Conservation (phyloP, 92 coral and sea anemone genomes). For the Ricordea florida region DNA sequence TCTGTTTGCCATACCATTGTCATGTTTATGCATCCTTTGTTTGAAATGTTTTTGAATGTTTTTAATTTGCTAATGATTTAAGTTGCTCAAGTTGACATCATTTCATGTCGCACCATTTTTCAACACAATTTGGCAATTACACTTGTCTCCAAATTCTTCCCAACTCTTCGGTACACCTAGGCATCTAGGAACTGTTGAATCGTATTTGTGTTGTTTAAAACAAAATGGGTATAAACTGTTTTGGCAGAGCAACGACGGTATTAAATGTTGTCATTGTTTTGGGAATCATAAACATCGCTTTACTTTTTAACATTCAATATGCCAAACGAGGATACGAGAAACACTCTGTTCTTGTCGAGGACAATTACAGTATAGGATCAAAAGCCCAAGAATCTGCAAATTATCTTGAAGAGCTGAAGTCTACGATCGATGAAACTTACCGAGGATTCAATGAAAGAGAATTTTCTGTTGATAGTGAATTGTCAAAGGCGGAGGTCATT, state of each 20-base stretch:
- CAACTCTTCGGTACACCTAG: too few species aligned
- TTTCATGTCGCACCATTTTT: too few species aligned
- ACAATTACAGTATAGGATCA: not conserved
- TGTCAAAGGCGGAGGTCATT: too few species aligned
- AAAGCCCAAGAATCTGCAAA: not conserved
- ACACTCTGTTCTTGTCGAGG: not conserved
- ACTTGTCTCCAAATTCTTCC: too few species aligned
- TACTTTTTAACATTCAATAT: not conserved
- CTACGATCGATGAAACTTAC: slow-evolving; percentile 2
- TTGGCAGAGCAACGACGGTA: not conserved
- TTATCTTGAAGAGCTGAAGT: not conserved
- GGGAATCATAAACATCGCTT: not conserved
- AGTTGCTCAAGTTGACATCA: too few species aligned
- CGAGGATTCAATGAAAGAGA: not conserved
- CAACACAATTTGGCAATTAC: too few species aligned
- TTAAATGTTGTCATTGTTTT: not conserved
- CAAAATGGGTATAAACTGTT: not conserved
- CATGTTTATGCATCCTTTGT: too few species aligned
- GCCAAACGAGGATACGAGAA: not conserved
- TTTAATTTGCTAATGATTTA: too few species aligned
- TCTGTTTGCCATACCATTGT: too few species aligned
- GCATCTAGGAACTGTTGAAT: too few species aligned
- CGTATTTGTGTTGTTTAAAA: too few species aligned
- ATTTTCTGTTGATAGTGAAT: not conserved
- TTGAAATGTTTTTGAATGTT: too few species aligned